Evolutionary conservation across 2,888 invertebrate genomes (phyloP), one percentile per base, ranked within the genome.

Genomic region (Mythimna pallens): DNA sequence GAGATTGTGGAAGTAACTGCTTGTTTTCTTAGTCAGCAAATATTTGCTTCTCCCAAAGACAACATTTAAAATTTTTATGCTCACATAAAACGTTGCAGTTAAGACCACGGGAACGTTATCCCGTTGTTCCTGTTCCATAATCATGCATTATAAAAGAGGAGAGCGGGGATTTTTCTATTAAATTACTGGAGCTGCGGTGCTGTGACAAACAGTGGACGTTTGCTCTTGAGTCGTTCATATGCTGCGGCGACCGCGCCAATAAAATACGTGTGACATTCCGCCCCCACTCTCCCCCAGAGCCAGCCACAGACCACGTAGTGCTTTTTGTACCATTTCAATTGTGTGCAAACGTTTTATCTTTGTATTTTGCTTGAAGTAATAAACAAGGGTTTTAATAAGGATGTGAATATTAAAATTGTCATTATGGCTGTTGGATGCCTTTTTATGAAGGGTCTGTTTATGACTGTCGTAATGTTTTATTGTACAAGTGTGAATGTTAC

Each of bases 161-260:
- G 79, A 84, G 81, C 80, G 78, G 80, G 86, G 82, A 90, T 91
- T 92, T 89, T 82, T 82, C 78, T 92, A 94, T 94, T 91, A 91
- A 93, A 93, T 94, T 93, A 93, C 88, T 84, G 78, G 72, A 78
- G 80, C 78, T 73, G 81, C 76, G 86, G 84, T 88, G 87, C 89
- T 86, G 91, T 90, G 91, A 92, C 92, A 92, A 92, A 94, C 91
- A 92, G 88, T 85, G 88, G 86, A 78, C 81, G 86, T 80, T 87
- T 87, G 86, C 81, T 87, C 81, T 85, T 84, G 80, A 84, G 86
- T 85, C 85, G 89, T 89, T 90, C 89, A 89, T 90, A 87, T 87
- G 87, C 88, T 86, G 86, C 80, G 81, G 81, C 83, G 75, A 86
- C 81, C 82, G 76, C 84, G 76, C 84, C 85, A 86, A 90, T 90